Conservation (phyloP, 2,113 vertebrate genomes). For the Mustela lutreola region DNA sequence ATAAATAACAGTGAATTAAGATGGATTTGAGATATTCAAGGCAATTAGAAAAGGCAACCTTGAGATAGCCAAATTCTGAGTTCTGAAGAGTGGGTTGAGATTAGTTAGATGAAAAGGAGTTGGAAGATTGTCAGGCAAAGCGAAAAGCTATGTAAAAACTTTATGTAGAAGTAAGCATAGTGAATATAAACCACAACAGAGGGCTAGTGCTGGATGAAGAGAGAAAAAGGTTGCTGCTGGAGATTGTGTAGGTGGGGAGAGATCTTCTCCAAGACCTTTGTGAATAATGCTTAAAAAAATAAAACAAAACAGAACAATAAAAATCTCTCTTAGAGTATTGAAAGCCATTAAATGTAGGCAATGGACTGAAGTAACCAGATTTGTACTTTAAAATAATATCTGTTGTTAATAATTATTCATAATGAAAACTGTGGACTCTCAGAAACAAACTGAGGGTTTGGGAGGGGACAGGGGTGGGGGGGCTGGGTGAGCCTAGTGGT, state of each 20-base stretch:
- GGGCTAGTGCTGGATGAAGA: rapidly evolving
- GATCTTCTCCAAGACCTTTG: background rate
- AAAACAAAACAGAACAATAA: too few species aligned
- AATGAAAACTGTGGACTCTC: background rate
- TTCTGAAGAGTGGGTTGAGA: background rate
- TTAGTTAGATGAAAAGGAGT: background rate
- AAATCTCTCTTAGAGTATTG: background rate
- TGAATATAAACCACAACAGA: background rate
- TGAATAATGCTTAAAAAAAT: background rate
- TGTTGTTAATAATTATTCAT: background rate
- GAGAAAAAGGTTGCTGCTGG: background rate
- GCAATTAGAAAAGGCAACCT: background rate
- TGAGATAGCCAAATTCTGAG: background rate
- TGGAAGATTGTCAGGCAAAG: background rate
- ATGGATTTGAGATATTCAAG: background rate
- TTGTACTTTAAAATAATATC: background rate
- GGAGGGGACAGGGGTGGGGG: too few species aligned
- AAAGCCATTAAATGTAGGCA: background rate
- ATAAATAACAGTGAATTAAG: background rate
- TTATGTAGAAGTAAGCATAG: background rate
- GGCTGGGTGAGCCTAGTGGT: too few species aligned
- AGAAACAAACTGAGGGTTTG: too few species aligned
- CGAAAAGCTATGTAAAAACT: background rate
- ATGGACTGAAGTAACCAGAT: background rate
- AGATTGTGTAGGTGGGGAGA: background rate